Evolutionary conservation across 2,888 invertebrate species (phyloP), one percentile per base, ranked within the genome.

Genomic region (Drosophila helvetica): DNA sequence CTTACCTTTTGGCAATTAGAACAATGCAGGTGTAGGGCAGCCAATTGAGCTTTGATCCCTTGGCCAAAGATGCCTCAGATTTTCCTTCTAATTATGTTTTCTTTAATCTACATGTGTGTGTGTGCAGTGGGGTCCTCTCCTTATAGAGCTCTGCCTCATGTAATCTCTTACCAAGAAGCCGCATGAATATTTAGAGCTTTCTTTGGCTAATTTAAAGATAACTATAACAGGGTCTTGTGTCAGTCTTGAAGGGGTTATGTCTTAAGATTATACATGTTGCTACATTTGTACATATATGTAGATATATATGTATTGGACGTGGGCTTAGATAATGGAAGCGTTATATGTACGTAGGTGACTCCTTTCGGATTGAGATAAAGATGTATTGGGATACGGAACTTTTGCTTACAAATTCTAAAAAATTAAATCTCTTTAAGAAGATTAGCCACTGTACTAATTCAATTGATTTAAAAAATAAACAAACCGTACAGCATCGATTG

Each of bases 1-100:
- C 86, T 78, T 79, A 74, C 75, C 76, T 73, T 67, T 74, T 71
- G 66, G 87, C 74, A 86, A 88, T 84, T 84, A 84, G 81, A 73
- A 74, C 76, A 78, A 68, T 77, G 75, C 81, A 80, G 86, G 78
- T 86, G 86, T 73, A 18, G 52, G 17, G 38, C 19, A 52, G 62
- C 55, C 80, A 79, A 75, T 88, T 88, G 83, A 85, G 78, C 80
- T 85, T 75, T 74, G 78, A 77, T 72, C 86, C 69, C 65, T 58
- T 33, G 38, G 53, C 46, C 30, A 52, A 60, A 63, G 76, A 48
- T 65, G 57, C 43, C 56, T 47, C 19, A 46, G 61, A 56, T 73
- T 73, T 60, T 18, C 42, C 53, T 48, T 30, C 56, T 62, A 72
- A 62, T 71, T 57, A 62, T 69, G 60, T 70, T 70, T 45, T 57